These are phyloP conservation scores for Phymanthus crucifer DNA, from an alignment of 92 coral and sea anemone species.

Conservation along the genomic window DNA sequence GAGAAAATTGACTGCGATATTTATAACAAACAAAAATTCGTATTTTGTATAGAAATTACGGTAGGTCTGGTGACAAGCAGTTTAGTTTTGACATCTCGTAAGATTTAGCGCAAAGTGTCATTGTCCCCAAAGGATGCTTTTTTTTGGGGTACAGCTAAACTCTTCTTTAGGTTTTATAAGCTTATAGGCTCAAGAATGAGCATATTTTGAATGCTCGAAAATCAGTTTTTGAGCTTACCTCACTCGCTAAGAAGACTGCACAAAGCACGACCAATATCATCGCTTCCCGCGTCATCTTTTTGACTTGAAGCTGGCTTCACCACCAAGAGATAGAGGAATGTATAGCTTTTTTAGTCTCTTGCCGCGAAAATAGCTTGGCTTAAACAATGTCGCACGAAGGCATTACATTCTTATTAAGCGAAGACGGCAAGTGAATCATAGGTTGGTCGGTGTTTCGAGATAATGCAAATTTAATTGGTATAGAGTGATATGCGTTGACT, in stretches of 20 bases:
- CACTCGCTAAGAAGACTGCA: not conserved
- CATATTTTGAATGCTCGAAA: not conserved
- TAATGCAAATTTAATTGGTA: constrained; percentile 28
- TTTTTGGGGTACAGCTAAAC: too few relatives aligned
- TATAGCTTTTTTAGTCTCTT: not conserved
- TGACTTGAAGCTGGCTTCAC: not conserved
- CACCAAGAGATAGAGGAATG: constrained; percentile 15
- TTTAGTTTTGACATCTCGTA: not conserved
- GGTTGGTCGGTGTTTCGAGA: not conserved
- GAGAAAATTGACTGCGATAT: not conserved
- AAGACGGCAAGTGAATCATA: constrained; percentile 8
- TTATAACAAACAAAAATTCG: not conserved
- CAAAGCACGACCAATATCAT: constrained; percentile 9
- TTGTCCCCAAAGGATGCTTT: not conserved
- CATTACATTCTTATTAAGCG: constrained; percentile 10
- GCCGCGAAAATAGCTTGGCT: not conserved
- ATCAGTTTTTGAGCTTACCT: constrained; percentile 8
- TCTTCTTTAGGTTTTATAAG: too few relatives aligned
- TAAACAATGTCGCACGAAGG: not conserved
- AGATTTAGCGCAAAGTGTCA: not conserved
- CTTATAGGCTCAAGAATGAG: too few relatives aligned
- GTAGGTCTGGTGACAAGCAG: not conserved
- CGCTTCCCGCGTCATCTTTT: not conserved
- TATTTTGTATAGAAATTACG: not conserved
- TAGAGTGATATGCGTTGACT: not conserved